A percentile compares a stretch with the other conserved stretches of the same genome.
These are phyloP conservation scores for Tromatobia lineatoria DNA, from an alignment of 2,888 invertebrate species.

Conservation along the genomic window DNA sequence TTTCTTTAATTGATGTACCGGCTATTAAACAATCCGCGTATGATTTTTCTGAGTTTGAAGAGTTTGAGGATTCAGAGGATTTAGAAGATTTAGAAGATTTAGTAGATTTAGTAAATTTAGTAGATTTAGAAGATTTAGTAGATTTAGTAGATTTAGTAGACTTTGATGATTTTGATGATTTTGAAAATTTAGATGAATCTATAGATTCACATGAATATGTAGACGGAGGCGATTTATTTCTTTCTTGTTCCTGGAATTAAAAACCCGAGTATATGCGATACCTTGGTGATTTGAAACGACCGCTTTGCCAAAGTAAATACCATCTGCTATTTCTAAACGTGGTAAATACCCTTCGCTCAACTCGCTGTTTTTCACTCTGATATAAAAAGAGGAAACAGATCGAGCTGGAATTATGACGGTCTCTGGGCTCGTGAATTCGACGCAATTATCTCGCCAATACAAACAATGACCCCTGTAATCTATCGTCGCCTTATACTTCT, in stretches of 20 bases:
- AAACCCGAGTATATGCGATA: neutral
- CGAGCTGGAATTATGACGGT: conserved; percentile 24
- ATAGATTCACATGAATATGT: no score
- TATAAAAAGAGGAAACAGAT: conserved; percentile 23
- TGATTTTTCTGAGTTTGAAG: neutral
- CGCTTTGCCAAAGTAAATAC: conserved; percentile 47
- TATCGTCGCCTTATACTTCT: conserved; percentile 9
- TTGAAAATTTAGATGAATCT: no score
- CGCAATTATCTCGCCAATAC: neutral
- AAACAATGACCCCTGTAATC: conserved; percentile 17
- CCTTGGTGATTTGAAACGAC: conserved; percentile 35
- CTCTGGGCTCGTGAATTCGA: conserved; percentile 8
- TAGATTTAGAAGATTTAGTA: no score
- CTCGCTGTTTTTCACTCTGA: neutral
- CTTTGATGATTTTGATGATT: no score
- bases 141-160: no score
- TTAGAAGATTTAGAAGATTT: no score
- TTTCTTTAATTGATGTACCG: no score
- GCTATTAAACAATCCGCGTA: no score
- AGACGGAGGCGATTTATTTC: no score
- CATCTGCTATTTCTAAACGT: conserved; percentile 5
- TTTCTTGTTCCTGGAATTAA: neutral
- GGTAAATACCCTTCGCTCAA: conserved; percentile 52
- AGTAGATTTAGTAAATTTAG: no score
- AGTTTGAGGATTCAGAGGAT: no score